These are phyloP conservation scores for Pandemis heparana DNA, from an alignment of 2,888 invertebrate species.

Conservation along the genomic window DNA sequence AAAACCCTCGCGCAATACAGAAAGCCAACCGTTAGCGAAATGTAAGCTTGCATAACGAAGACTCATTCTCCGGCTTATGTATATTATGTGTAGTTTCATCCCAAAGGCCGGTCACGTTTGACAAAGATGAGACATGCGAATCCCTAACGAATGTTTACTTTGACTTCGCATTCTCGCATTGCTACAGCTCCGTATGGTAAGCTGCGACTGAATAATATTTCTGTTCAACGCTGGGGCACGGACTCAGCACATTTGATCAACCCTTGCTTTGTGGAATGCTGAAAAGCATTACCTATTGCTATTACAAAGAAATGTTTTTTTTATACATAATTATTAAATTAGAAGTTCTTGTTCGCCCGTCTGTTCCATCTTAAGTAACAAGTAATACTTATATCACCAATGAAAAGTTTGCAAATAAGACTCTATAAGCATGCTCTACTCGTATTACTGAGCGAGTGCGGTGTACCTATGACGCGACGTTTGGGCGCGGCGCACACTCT, in stretches of 20 bases:
- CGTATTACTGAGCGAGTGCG: too few species aligned
- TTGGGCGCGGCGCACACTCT: too few species aligned
- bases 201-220: conserved; percentile 45
- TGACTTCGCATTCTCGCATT: conserved; percentile 59
- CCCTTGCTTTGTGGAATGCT: background rate
- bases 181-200: conserved; percentile 34
- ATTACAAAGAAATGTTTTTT: too few species aligned
- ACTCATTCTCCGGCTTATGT: conserved; percentile 40
- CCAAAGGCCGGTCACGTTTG: conserved; percentile 69
- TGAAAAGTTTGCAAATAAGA: too few species aligned
- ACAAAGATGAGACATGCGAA: conserved; percentile 70
- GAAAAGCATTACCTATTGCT: too few species aligned
- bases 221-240: conserved; percentile 21
- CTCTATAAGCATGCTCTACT: too few species aligned
- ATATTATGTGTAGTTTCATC: conserved; percentile 47
- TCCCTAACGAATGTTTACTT: conserved; percentile 79
- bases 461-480: too few species aligned
- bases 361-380: too few species aligned
- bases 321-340: too few species aligned
- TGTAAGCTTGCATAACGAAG: conserved; percentile 40
- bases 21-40: conserved; percentile 22
- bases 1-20: conserved; percentile 18
- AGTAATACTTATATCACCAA: too few species aligned
- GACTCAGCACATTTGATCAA: background rate
- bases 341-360: too few species aligned